These are phyloP conservation scores for Cephus rjabovi DNA, from an alignment of 2,888 invertebrate species.

Conservation along the genomic window DNA sequence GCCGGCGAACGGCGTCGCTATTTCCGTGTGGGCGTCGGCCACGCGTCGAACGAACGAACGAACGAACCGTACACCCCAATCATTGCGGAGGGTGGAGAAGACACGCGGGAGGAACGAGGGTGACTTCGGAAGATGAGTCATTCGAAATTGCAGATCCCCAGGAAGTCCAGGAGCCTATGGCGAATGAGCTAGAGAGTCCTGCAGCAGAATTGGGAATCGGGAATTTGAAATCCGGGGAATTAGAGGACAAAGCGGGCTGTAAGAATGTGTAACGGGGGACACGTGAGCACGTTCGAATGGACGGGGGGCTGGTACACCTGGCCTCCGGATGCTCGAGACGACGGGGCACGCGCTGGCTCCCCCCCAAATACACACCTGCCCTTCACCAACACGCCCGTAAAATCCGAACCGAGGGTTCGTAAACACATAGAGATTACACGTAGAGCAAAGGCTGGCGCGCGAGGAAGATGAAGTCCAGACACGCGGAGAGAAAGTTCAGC, in stretches of 20 bases:
- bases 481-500: conserved; percentile 18
- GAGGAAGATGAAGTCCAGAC: conserved; percentile 33
- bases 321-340: conserved; percentile 61
- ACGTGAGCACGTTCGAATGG: conserved; percentile 50
- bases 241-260: conserved; percentile 25
- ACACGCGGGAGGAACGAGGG: too few relatives aligned
- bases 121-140: too few relatives aligned
- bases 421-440: conserved; percentile 57
- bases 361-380: not conserved
- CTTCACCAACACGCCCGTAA: not conserved
- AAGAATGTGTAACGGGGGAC: conserved; percentile 25
- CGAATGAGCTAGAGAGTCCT: conserved; percentile 34
- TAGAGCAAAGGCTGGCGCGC: conserved; percentile 37
- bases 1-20: conserved; percentile 53
- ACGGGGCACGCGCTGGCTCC: conserved; percentile 51
- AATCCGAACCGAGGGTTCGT: conserved; percentile 41
- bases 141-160: not conserved
- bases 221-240: conserved; percentile 19
- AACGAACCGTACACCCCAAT: conserved; percentile 19
- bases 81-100: too few relatives aligned
- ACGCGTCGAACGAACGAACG: conserved; percentile 17
- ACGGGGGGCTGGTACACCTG: conserved; percentile 53
- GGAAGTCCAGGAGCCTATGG: not conserved
- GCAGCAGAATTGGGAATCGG: conserved; percentile 28
- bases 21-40: conserved; percentile 61